Evolutionary conservation across 1,140 invertebrate genomes (phyloP), one percentile per base, ranked within the genome.

Genomic region (Drosophila micromelanica): DNA sequence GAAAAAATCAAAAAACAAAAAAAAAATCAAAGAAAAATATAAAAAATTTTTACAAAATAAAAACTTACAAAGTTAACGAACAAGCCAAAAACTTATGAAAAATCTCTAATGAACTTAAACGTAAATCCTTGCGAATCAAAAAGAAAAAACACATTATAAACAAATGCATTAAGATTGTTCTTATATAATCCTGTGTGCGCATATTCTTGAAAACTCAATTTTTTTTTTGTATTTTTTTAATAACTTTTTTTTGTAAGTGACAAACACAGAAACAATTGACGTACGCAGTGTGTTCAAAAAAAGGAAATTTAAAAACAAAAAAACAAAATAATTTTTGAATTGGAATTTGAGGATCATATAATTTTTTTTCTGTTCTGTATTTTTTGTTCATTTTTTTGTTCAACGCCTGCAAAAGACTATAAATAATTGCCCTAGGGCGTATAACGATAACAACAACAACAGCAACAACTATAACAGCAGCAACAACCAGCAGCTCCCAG

Each of bases 231-330:
- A 59, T 57, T 72, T 75, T 73, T 65, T 71, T 76, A 59, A 5
- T 20, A 11, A 32, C 63, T 54, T 45, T 89, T 85, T 90, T 86
- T 89, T 89, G 54, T 37, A 80, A 89, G 84, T 87, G 79, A 52
- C 46, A 60, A 59, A 43, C 42, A 56, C 45, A 49, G 17, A 63
- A 73, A 37, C 35, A 42, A 65, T 63, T 37, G 40, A 13, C 30
- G 48, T 32, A 68, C 45, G 67, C 49, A 43, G 23, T 60, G 64
- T 64, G 38, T 57, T 45, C 15, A 35, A 49, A 59, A 57, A 27
- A n/a, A 11, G 49, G 37, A 45, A 13, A 43, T 12, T 57, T 17
- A 48, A 32, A 57, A 43, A n/a, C n/a, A n/a, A 40, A 9, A 37
- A 54, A 46, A 52, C 52, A 56, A 13, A 45, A 45, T 27, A n/a